phyloP scores from a whole-genome alignment of 2,113 vertebrate species.

The Engraulis encrasicolus region DNA sequence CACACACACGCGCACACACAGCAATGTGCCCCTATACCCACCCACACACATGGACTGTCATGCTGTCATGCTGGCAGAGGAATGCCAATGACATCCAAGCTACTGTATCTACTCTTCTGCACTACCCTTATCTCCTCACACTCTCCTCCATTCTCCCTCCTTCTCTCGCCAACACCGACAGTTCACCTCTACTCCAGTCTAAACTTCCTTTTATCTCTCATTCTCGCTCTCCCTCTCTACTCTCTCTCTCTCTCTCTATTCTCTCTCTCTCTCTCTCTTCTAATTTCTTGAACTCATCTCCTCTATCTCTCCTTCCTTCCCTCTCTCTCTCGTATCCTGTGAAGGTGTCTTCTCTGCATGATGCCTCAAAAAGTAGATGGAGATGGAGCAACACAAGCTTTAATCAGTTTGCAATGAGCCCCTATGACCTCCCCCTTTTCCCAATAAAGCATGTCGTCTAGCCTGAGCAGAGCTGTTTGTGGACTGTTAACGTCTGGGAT shows the following conservation, averaged over 20 bases:
- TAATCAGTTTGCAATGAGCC: conserved; percentile 50
- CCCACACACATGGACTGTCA: no score
- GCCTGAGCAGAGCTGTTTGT: background rate
- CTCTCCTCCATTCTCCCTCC: background rate
- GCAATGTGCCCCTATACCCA: no score
- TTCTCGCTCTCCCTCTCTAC: no score
- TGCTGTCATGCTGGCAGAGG: background rate
- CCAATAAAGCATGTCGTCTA: conserved; percentile 45
- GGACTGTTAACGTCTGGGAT: no score
- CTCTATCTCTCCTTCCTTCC: background rate
- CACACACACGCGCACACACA: no score
- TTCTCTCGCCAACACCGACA: no score
- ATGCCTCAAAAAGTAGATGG: background rate
- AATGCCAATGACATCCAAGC: background rate
- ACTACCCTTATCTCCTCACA: no score
- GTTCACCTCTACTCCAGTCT: no score
- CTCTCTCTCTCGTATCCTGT: background rate
- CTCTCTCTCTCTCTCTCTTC: background rate
- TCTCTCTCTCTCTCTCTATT: background rate
- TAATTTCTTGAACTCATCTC: background rate
- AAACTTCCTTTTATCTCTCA: no score
- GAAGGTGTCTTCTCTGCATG: background rate
- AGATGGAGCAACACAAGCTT: conserved; percentile 40
- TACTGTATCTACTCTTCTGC: no score
- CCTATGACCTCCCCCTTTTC: conserved; percentile 46